Base-by-base conservation (phyloP, 2,113 vertebrate species). In the Antennarius striatus region DNA sequence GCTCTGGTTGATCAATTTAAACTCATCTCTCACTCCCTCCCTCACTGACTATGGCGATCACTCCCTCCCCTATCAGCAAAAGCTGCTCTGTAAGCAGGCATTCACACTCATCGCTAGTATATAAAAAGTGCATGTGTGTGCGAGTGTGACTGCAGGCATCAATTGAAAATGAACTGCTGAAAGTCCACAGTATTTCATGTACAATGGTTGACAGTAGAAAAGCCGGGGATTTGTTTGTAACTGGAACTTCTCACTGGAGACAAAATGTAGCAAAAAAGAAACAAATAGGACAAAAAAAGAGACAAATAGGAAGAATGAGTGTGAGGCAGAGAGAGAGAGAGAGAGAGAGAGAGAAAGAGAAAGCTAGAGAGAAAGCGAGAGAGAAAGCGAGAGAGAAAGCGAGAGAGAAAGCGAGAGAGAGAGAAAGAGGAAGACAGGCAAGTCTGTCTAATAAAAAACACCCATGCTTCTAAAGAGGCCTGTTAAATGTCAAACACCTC, bases 401-500 rank as follows among this genome's bases (percentile, higher is more conserved):
- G 43, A 67, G 49, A 60, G 81, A 32, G 47, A 17, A 9, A 48
- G 76, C 17, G 39, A 67, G 49, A 59, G n/a, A 55, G 17, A 60
- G 29, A 22, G 22, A 22, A 22, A 30, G 46, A 17, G 11, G 49
- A 77, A 22, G 43, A 66, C 49, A 59, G 81, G 55, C 43, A 53
- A 55, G 63, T 22, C 28, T 62, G 56, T 42, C 50, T 68, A 69
- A 45, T 65, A 67, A 56, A 56, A 74, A 56, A 58, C 36, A 76
- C 47, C 22, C 4, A 36, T 51, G 63, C 68, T 80, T 66, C 70
- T 76, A 50, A 72, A 65, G 50, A 76, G 68, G 65, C 63, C 63
- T 85, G 71, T 78, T 86, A 88, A 88, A 89, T 83, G 86, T 86
- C 88, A 91, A 85, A 90, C 79, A 77, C 77, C 83, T 77, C 77